Evolutionary conservation across 2,888 invertebrate species (phyloP), one percentile per base, ranked within the genome.

Genomic region (Cataglyphis livida): DNA sequence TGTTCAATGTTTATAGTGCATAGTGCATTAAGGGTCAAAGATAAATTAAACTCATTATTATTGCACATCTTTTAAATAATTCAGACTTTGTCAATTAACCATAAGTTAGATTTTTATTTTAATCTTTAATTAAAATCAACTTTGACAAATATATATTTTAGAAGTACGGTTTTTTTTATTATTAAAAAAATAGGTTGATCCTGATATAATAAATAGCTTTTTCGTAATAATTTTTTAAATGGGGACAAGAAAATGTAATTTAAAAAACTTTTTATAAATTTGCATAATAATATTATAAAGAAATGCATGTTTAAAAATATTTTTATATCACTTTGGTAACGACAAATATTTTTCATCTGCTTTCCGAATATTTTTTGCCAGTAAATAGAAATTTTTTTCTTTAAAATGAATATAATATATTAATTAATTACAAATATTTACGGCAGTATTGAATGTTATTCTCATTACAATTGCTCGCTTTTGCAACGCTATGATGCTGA

Each of bases 1-100:
- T 70, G 57, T 78, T 41, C 21, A 59, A 59, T 78, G 44, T 78
- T 78, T 78, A 59, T 35, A 59, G 32, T 10, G 76, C 41, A 59
- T 35, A 59, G 32, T 10, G 76, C 54, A 15, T 66, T 66, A 41
- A 78, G 12, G 15, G 38, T 32, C 21, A 66, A 38, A 66, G 54
- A 57, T 0, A 41, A 57, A 15, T 68, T n/a, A n/a, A 18, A 41
- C 5, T 25, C 9, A 44, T 70, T 70, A 25, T 57, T 59, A 59
- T 75, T 74, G 44, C 35, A 28, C 28, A 28, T n/a, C 12, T 66
- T 66, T 41, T 18, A 38, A 21, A 10, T 41, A 28, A 57, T 68
- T 4, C 10, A 44, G 18, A 28, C 28, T 28, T 28, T 28, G 28
- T 28, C 28, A 28, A 28, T 76, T 41, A 41, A 76, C 10, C 38